These are phyloP conservation scores for Anguilla pacifica DNA, from an alignment of 2,797 vertebrate species.

Conservation along the genomic window DNA sequence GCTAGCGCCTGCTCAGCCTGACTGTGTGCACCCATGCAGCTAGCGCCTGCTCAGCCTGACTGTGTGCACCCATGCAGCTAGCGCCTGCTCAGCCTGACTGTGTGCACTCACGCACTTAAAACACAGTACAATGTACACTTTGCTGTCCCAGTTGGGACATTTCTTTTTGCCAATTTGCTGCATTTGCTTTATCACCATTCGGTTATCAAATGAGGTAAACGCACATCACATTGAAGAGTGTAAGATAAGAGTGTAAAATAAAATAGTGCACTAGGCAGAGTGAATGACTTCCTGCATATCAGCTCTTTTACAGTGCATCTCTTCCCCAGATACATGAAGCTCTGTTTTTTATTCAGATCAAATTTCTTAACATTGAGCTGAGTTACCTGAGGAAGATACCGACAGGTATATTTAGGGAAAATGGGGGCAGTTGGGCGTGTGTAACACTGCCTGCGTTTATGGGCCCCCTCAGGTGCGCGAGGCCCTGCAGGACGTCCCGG, in stretches of 20 bases:
- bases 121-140: no score
- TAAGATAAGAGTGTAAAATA: no score
- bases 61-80: no score
- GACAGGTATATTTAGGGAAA: not conserved
- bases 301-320: not conserved
- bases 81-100: not conserved
- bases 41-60: no score
- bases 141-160: no score
- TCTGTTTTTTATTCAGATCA: not conserved
- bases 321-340: not conserved
- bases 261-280: not conserved
- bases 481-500: slow-evolving; percentile 71
- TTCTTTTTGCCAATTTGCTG: no score
- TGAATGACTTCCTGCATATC: not conserved
- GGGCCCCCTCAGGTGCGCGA: slow-evolving; percentile 77
- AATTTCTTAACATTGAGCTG: not conserved
- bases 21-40: no score
- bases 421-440: not conserved
- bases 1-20: no score
- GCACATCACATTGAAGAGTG: no score
- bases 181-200: no score
- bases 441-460: not conserved
- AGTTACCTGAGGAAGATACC: not conserved
- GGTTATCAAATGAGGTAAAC: no score
- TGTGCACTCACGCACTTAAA: not conserved